phyloP scores from a whole-genome alignment of 2,888 invertebrate species.

The Dicycla oo region DNA sequence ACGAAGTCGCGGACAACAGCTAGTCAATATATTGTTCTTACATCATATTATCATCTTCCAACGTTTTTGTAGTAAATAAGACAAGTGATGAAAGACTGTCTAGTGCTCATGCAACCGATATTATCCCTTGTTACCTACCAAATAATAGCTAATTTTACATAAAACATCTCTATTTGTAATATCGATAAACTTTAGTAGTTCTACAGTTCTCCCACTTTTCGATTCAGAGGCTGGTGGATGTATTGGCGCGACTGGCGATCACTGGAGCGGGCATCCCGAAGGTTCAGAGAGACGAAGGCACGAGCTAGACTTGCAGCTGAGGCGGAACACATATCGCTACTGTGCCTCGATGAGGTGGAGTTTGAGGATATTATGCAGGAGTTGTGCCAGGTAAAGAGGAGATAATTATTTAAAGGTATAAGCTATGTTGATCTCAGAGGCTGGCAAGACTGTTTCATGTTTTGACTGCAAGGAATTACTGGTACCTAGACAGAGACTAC shows the following conservation, averaged over 20 bases:
- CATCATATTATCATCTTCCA: too few species aligned
- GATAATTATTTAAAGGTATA: too few species aligned
- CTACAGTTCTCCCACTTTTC: background rate
- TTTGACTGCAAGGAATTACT: too few species aligned
- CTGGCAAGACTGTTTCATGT: too few species aligned
- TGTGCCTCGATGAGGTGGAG: conserved; percentile 88
- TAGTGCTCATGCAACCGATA: background rate
- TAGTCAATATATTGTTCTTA: too few species aligned
- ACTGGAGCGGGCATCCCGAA: conserved; percentile 84
- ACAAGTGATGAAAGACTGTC: background rate
- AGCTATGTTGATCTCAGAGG: too few species aligned
- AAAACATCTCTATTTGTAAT: too few species aligned
- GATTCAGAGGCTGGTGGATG: conserved; percentile 86
- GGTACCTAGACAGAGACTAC: too few species aligned
- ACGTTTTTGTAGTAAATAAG: too few species aligned
- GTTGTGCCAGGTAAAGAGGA: conserved; percentile 86
- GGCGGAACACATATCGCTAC: conserved; percentile 87
- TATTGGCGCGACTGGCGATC: conserved; percentile 89
- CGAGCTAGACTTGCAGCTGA: conserved; percentile 85
- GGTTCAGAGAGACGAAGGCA: conserved; percentile 88
- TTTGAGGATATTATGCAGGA: conserved; percentile 91
- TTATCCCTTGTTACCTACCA: too few species aligned
- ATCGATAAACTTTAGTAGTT: background rate
- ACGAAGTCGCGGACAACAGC: too few species aligned
- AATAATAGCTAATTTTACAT: too few species aligned